A percentile compares a stretch with the other conserved stretches of the same genome.
Conservation (phyloP, 2,888 invertebrate species). For the Thymelicus acteon region DNA sequence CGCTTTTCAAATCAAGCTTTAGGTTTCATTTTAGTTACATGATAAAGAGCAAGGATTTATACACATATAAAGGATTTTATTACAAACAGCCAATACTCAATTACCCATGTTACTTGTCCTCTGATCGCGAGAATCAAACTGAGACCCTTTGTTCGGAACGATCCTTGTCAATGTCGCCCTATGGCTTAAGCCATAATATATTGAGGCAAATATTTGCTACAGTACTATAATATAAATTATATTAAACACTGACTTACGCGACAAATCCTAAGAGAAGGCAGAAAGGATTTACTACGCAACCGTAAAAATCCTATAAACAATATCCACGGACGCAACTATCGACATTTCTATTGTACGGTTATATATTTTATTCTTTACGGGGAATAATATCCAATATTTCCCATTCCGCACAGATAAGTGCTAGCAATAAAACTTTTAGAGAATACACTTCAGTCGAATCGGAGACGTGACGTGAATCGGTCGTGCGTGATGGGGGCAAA, state of each 20-base stretch:
- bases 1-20: too few relatives aligned
- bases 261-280: neutral
- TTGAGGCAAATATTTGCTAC: neutral
- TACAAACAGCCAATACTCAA: too few relatives aligned
- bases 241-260: neutral
- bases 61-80: too few relatives aligned
- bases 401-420: constrained; percentile 10
- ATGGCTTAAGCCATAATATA: neutral
- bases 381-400: constrained; percentile 12
- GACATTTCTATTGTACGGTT: constrained; percentile 3
- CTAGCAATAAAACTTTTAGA: constrained; percentile 11
- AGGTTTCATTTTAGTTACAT: too few relatives aligned
- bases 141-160: too few relatives aligned
- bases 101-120: too few relatives aligned
- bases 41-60: too few relatives aligned
- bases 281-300: neutral
- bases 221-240: neutral
- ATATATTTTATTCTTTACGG: constrained; percentile 12
- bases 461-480: constrained; percentile 3
- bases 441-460: constrained; percentile 8
- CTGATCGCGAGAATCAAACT: too few relatives aligned
- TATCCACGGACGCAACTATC: neutral
- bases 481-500: neutral
- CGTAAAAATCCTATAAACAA: constrained; percentile 4
- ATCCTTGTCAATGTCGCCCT: too few relatives aligned